phyloP scores from a whole-genome alignment of 92 coral and sea anemone genomes.

The Chrysogorgia sp. region DNA sequence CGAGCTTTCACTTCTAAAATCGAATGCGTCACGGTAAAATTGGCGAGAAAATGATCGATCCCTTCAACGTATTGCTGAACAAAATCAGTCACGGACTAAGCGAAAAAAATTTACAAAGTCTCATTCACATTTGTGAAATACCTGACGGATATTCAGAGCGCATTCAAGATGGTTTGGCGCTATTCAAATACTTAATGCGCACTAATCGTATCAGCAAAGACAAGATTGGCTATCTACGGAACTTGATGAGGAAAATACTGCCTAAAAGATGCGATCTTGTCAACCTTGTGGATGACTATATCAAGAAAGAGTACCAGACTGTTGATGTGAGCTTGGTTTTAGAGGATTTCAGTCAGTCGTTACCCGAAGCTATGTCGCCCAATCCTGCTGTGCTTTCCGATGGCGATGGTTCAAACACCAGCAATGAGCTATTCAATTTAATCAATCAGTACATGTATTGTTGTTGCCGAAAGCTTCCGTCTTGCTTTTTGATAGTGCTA shows the following conservation, averaged over 20 bases:
- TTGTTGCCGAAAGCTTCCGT: conserved; percentile 5
- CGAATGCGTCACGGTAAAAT: not conserved
- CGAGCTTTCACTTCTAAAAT: not conserved
- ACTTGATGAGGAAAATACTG: conserved; percentile 61
- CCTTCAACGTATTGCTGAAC: conserved; percentile 71
- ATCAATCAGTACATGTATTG: conserved; percentile 3
- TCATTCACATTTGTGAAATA: conserved; percentile 68
- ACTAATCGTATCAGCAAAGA: conserved; percentile 71
- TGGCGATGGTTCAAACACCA: not conserved
- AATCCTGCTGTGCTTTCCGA: not conserved
- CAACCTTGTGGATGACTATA: conserved; percentile 53
- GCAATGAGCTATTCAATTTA: not conserved
- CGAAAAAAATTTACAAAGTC: conserved; percentile 63
- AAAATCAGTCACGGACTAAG: conserved; percentile 73
- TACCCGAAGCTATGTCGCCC: conserved; percentile 10
- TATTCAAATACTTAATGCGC: conserved; percentile 66
- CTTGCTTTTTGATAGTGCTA: conserved; percentile 40
- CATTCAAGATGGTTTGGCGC: conserved; percentile 64
- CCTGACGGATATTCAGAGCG: conserved; percentile 58
- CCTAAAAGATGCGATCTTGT: conserved; percentile 74
- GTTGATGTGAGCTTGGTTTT: conserved; percentile 23
- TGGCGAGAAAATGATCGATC: conserved; percentile 47
- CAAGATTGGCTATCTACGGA: conserved; percentile 55
- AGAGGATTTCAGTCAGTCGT: conserved; percentile 1
- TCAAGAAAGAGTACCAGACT: conserved; percentile 47